These are phyloP conservation scores for Folsomia candida DNA, from an alignment of 2,888 invertebrate genomes.

Conservation along the genomic window DNA sequence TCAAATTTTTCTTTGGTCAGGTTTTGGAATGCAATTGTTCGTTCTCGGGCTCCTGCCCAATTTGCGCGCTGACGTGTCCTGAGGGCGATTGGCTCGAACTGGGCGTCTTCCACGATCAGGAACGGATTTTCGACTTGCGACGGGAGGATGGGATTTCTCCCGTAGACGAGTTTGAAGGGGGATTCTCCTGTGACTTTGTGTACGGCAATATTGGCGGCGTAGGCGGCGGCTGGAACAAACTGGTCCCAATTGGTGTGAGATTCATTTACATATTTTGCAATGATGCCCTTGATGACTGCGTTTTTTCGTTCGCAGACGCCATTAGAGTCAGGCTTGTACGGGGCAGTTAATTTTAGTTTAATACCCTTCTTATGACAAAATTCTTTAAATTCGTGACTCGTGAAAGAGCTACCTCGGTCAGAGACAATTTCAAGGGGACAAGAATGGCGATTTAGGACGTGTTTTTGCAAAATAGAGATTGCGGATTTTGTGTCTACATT, in stretches of 20 bases:
- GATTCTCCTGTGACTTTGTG: too few species aligned
- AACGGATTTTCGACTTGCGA: background rate
- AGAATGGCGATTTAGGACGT: background rate
- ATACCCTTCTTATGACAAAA: background rate
- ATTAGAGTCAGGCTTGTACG: conserved; percentile 21
- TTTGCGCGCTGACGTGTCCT: background rate
- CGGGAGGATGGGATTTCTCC: background rate
- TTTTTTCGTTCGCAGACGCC: conserved; percentile 26
- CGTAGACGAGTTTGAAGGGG: background rate
- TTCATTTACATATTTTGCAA: conserved; percentile 20
- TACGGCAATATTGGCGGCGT: background rate
- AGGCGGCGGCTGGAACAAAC: too few species aligned
- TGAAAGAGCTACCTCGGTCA: conserved; percentile 15
- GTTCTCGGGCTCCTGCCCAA: background rate
- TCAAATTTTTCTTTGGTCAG: background rate
- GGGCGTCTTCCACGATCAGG: background rate
- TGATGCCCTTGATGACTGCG: conserved; percentile 13
- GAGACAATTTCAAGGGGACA: background rate
- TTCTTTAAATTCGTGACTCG: conserved; percentile 3
- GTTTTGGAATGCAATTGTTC: background rate
- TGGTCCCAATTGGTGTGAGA: too few species aligned
- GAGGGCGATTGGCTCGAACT: too few species aligned
- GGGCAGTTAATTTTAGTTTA: conserved; percentile 15
- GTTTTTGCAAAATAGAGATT: too few species aligned
- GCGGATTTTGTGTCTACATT: too few species aligned